Evolutionary conservation across 2,797 vertebrate genomes (phyloP).

Genomic region (Alcedo atthis): DNA sequence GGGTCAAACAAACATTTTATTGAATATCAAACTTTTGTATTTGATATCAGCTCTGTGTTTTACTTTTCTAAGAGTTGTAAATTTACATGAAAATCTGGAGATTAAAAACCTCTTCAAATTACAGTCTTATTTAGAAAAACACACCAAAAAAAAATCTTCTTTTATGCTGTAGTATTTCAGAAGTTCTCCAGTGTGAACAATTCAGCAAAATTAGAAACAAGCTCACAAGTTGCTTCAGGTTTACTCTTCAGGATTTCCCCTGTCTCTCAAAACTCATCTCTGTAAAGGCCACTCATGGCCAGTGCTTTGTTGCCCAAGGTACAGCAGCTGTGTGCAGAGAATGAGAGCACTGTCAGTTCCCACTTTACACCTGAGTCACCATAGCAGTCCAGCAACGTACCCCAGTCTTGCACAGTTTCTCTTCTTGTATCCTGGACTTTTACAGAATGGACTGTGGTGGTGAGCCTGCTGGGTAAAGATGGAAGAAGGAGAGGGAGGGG

Average conservation of each 20-base stretch:
- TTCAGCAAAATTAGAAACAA: background rate
- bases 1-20: background rate
- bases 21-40: background rate
- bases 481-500: background rate
- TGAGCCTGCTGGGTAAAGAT: background rate
- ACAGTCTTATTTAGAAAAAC: background rate
- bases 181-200: background rate
- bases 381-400: background rate
- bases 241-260: background rate
- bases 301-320: background rate
- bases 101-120: background rate
- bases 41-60: background rate
- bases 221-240: background rate
- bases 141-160: background rate
- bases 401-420: background rate
- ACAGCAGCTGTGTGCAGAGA: background rate
- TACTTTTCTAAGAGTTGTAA: background rate
- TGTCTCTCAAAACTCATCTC: background rate
- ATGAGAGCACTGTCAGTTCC: background rate
- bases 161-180: background rate
- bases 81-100: background rate
- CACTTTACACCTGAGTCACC: background rate
- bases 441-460: background rate
- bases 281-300: background rate
- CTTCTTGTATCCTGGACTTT: background rate